Conservation (phyloP, 2,888 invertebrate genomes). For the Chrysotoxum bicinctum region DNA sequence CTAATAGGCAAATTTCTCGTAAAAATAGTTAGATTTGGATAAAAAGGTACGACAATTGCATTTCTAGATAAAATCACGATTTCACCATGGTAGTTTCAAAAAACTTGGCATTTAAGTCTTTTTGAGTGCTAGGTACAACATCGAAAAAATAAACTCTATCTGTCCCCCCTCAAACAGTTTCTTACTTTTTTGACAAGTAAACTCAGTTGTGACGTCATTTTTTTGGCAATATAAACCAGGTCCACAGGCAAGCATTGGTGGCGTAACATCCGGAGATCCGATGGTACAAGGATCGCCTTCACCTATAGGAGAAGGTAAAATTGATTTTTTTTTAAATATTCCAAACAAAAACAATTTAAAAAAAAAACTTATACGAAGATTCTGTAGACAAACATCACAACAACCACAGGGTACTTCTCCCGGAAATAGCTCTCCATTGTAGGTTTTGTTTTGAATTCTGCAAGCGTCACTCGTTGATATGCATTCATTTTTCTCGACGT, state of each 20-base stretch:
- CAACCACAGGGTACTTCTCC: slow-evolving; percentile 86
- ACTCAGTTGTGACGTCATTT: slow-evolving; percentile 73
- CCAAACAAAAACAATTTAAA: background rate
- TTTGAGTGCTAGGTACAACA: no score
- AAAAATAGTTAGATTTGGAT: no score
- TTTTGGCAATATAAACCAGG: slow-evolving; percentile 77
- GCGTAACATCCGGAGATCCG: slow-evolving; percentile 83
- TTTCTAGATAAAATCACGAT: no score
- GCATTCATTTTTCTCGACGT: slow-evolving; percentile 79
- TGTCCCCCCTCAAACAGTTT: slow-evolving; percentile 34
- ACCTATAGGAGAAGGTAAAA: slow-evolving; percentile 78
- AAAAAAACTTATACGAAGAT: slow-evolving; percentile 81
- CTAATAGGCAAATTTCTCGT: no score
- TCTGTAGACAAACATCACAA: slow-evolving; percentile 84
- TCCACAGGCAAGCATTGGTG: slow-evolving; percentile 84
- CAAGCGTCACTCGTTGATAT: slow-evolving; percentile 81
- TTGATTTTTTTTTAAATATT: background rate
- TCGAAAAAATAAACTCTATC: background rate
- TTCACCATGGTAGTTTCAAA: no score
- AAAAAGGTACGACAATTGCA: no score
- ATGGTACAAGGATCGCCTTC: slow-evolving; percentile 83
- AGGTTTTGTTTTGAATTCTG: slow-evolving; percentile 83
- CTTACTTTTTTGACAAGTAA: slow-evolving; percentile 83
- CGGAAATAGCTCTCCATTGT: slow-evolving; percentile 83
- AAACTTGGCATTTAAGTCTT: no score